Evolutionary conservation across 2,797 vertebrate species (phyloP), one percentile per base, ranked within the genome.

Genomic region (Crax fasciolata): DNA sequence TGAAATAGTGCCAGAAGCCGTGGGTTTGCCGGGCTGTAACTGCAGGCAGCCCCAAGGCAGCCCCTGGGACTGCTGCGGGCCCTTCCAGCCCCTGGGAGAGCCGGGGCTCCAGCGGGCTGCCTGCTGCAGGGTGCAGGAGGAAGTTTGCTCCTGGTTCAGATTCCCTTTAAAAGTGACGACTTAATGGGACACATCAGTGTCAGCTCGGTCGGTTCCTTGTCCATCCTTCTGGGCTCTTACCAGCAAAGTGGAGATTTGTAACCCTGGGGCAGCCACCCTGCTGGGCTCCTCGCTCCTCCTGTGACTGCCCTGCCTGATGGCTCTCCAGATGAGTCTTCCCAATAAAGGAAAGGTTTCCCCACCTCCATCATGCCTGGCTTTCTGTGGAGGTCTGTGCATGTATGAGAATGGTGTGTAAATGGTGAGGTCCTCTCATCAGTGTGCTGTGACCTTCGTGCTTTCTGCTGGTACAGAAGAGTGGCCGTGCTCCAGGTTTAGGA

Each of bases 111-210:
- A 59, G 43, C 67, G 19, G 44, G n/a, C 73, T 48, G 35, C 32
- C 27, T 32, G 41, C 30, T 20, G 41, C 3, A 4, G 78, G 55
- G 32, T 3, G 77, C 62, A 46, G 3, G 81, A 92, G 71, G 78
- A 79, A 87, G 65, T 90, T 92, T 52, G 59, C 78, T 90, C 80
- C 80, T 0, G 0, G 82, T 95, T 93, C 58, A 83, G 48, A 66
- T 54, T 84, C 59, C 88, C 86, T 94, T 84, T 93, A 82, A 84
- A 92, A 93, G 90, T 5, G 61, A 80, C 89, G 82, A 54, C 94
- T 96, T 94, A 90, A 92, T 87, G 84, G 90, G 63, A 90, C 46
- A 39, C 63, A 73, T 94, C 90, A 76, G 80, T 92, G 66, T 95
- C 82, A 88, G 74, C 51, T 63, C 57, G 74, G 38, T 67, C 5